phyloP scores from a whole-genome alignment of 53 echinoderm and acorn worm genomes.

The Mesocentrotus franciscanus region DNA sequence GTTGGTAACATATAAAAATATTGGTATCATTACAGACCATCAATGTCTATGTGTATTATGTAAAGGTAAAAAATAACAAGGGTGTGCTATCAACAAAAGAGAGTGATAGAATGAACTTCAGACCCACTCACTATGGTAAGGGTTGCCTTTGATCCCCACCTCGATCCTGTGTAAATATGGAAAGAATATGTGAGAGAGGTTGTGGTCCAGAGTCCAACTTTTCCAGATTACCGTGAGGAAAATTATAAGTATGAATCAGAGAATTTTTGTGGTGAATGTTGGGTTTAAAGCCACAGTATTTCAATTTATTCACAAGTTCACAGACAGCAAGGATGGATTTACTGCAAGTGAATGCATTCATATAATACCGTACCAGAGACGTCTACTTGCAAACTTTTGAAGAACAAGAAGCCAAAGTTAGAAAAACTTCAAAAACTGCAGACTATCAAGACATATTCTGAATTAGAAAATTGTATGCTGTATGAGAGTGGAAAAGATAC shows the following conservation, averaged over 20 bases:
- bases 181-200: neutral
- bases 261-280: neutral
- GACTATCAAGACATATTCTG: neutral
- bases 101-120: neutral
- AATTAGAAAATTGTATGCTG: neutral
- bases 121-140: neutral
- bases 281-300: neutral
- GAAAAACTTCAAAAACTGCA: neutral
- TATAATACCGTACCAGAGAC: neutral
- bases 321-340: neutral
- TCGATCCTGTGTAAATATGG: neutral
- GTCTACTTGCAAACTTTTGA: too few species aligned
- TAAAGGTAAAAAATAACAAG: constrained; percentile 5
- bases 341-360: neutral
- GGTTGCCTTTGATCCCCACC: too few species aligned
- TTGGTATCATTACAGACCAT: neutral
- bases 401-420: neutral
- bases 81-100: neutral
- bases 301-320: neutral
- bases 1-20: neutral
- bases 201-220: constrained; percentile 19
- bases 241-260: neutral
- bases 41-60: neutral
- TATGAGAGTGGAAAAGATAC: too few species aligned
- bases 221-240: neutral